Evolutionary conservation across 2,797 vertebrate species (phyloP), one percentile per base, ranked within the genome.

Genomic region (Fistularia tabacaria): DNA sequence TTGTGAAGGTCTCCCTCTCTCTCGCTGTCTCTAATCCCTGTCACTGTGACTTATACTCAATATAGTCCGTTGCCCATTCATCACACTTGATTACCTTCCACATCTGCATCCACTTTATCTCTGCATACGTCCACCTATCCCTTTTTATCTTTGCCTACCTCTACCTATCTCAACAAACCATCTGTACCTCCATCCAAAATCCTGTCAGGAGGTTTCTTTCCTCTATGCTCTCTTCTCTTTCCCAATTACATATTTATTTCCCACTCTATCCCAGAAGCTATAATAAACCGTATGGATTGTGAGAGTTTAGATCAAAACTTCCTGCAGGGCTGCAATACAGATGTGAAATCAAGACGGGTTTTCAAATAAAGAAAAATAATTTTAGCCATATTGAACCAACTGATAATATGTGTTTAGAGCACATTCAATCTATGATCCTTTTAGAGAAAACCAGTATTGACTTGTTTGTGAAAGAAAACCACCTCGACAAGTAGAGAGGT

Each of bases 51-150:
- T 80, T 74, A 71, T 46, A 60, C 75, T 74, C 69, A 77, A 79
- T 79, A 71, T 70, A 71, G 56, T 51, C 41, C 3, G 63, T 43
- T 52, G 56, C 69, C 70, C 73, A 76, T 84, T 83, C 48, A 86
- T 80, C 75, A 77, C 66, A 62, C 58, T 66, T 68, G 57, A 59
- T 67, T 73, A 66, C 37, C 51, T 49, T 68, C 49, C 73, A 76
- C 75, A 74, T 81, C 67, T 81, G 71, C 73, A 81, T 80, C 78
- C 68, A 59, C 62, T 70, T 74, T 65, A 74, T 81, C 68, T 74
- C 58, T 70, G 62, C 57, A 56, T 71, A 65, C 58, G 70, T 73
- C 62, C 54, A 64, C 61, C 64, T 44, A 57, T 67, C 49, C 47
- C 59, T 38, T 61, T 59, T 72, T 64, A 69, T 76, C 56, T 69